Conservation (phyloP, 2,888 invertebrate genomes). For the Nudaria mundana region DNA sequence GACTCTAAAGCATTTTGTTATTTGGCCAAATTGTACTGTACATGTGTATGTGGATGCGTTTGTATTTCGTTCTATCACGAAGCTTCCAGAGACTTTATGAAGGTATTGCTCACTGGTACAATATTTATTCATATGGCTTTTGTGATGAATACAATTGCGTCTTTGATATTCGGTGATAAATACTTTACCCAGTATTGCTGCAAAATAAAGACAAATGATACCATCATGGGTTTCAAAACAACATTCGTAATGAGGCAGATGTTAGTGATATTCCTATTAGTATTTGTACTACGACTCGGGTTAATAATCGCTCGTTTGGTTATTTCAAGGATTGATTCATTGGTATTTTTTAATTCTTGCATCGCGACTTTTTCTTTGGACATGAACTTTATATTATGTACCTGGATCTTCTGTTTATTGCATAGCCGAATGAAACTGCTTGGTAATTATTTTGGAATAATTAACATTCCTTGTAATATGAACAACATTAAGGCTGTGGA, state of each 20-base stretch:
- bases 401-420: background rate
- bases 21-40: background rate
- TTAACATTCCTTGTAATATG: background rate
- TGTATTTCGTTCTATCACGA: background rate
- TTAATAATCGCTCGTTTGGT: background rate
- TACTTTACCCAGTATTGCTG: background rate
- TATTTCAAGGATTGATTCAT: background rate
- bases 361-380: background rate
- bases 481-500: background rate
- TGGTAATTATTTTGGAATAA: background rate
- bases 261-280: background rate
- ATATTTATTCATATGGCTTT: background rate
- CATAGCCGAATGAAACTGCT: background rate
- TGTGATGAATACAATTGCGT: background rate
- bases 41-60: background rate
- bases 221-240: conserved; percentile 1
- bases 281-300: background rate
- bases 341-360: background rate
- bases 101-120: background rate
- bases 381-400: background rate
- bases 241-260: background rate
- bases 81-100: background rate
- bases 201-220: conserved; percentile 2
- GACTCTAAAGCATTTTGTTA: background rate
- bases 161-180: background rate